Evolutionary conservation across 2,888 invertebrate species (phyloP), one percentile per base, ranked within the genome.

Genomic region (Drosophila mettleri): DNA sequence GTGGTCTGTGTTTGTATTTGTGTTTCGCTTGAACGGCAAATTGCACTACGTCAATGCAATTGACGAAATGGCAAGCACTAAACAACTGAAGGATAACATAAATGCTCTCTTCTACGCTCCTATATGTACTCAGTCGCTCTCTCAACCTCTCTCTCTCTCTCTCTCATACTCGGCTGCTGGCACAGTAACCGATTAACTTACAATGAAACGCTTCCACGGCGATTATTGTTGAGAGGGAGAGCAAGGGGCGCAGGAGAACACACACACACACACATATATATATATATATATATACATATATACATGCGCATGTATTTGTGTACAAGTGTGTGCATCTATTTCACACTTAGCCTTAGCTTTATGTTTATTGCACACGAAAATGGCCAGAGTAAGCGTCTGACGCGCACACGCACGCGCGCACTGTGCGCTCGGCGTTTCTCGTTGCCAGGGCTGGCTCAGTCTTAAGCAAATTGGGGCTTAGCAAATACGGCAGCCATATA

Each of bases 31-130:
- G 29, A 73, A 70, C 66, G 60, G 62, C 51, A 48, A 58, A 53
- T 63, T 73, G 69, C 71, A 78, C 78, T 82, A 78, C 82, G 82
- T 83, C 82, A 83, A 86, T 86, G 66, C 76, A 80, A 67, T 80
- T 70, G 78, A 71, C 67, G 70, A 68, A 66, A 52, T 57, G 38
- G 54, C 61, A 66, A 58, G 43, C 55, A 61, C 29, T 39, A 53
- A 57, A 46, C 48, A 67, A 68, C 59, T 67, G 78, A 76, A 80
- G 83, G 86, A 82, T 82, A 75, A 62, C 59, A 51, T 54, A 52
- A 45, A 16, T 22, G 27, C 18, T 3, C 29, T 14, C 45, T 18
- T 38, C 22, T 38, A 22, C 49, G 16, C 34, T 49, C 24, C 48
- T 27, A 14, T 43, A n/a, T 46, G 20, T 12, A 12, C 34, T 36